A percentile compares a stretch with the other conserved stretches of the same genome.
These are phyloP conservation scores for Incurvaria masculella DNA, from an alignment of 2,888 invertebrate genomes.

Conservation along the genomic window DNA sequence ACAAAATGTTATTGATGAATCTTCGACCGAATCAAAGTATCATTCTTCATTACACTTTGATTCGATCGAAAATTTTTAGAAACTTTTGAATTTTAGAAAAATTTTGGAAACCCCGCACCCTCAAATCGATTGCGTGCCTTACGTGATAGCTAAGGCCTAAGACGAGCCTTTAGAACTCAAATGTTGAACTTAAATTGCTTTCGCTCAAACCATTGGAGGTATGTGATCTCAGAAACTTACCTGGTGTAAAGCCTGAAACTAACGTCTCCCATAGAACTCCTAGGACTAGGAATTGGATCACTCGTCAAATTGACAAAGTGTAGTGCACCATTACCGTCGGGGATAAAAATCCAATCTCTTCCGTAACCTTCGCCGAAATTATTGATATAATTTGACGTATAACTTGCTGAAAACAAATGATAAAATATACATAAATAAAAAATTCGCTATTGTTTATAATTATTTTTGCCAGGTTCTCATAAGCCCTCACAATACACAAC, in stretches of 20 bases:
- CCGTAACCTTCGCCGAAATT: conserved; percentile 27
- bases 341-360: conserved; percentile 41
- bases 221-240: conserved; percentile 20
- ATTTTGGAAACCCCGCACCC: background rate
- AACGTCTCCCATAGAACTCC: conserved; percentile 20
- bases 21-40: background rate
- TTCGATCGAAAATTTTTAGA: background rate
- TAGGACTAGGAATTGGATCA: conserved; percentile 3
- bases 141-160: background rate
- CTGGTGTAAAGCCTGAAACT: conserved; percentile 37
- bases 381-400: background rate
- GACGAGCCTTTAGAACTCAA: background rate
- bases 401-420: too few species aligned
- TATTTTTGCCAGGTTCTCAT: too few species aligned
- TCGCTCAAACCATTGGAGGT: background rate
- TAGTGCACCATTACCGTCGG: conserved; percentile 35
- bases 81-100: background rate
- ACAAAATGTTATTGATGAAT: background rate
- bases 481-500: too few species aligned
- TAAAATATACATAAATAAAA: too few species aligned
- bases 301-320: conserved; percentile 25
- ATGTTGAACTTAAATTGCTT: conserved; percentile 1
- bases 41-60: background rate
- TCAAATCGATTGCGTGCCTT: background rate
- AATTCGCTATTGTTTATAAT: too few species aligned